These are phyloP conservation scores for Tetragnatha montana DNA, from an alignment of 2,888 invertebrate genomes.

Conservation along the genomic window DNA sequence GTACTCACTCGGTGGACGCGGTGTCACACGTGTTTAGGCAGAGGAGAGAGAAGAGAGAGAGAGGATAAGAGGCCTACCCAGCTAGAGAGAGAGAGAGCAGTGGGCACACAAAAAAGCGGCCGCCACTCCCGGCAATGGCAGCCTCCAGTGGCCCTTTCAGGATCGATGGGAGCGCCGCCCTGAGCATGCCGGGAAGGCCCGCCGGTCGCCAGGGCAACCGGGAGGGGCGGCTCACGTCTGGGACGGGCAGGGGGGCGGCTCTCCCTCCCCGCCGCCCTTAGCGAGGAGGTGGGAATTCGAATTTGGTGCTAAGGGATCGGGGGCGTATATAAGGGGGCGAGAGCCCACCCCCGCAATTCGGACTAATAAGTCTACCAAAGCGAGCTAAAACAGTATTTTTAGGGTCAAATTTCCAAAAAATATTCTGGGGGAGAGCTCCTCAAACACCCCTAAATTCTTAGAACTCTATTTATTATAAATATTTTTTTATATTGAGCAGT, in stretches of 20 bases:
- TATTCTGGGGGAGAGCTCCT: too few relatives aligned
- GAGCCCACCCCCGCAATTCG: too few relatives aligned
- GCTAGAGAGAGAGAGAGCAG: conserved; percentile 6
- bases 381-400: too few relatives aligned
- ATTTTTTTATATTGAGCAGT: too few relatives aligned
- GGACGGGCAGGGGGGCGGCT: background rate
- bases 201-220: conserved; percentile 57
- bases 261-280: too few relatives aligned
- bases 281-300: too few relatives aligned
- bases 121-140: conserved; percentile 70
- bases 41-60: conserved; percentile 2
- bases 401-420: too few relatives aligned
- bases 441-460: too few relatives aligned
- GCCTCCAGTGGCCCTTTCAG: conserved; percentile 63
- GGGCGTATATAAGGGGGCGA: too few relatives aligned
- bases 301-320: too few relatives aligned
- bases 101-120: conserved; percentile 42
- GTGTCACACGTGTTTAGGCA: background rate
- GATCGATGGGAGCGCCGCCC: conserved; percentile 65
- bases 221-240: conserved; percentile 44
- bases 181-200: conserved; percentile 66
- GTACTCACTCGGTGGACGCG: conserved; percentile 10
- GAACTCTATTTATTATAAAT: too few relatives aligned
- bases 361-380: too few relatives aligned
- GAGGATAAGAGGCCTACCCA: conserved; percentile 14